phyloP scores from a whole-genome alignment of 2,113 vertebrate species.

The Pseudonaja textilis region DNA sequence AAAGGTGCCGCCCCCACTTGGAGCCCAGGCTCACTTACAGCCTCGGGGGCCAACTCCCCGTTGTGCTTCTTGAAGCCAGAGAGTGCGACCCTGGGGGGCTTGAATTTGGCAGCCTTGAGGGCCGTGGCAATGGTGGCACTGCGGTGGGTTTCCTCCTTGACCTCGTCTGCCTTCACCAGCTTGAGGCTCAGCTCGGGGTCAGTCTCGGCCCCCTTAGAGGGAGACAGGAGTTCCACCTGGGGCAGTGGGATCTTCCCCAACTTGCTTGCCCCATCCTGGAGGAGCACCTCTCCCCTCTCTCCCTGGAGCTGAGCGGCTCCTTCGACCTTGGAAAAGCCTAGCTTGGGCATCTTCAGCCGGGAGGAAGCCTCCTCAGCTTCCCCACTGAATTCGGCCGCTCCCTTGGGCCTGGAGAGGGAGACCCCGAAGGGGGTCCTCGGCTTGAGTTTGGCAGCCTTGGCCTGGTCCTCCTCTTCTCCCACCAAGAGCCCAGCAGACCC shows the following conservation, averaged over 20 bases:
- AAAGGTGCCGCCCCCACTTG: constrained; percentile 64
- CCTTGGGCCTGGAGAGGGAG: constrained; percentile 59
- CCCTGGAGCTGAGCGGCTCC: constrained; percentile 42
- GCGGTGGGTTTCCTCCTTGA: constrained; percentile 22
- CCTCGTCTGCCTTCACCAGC: constrained; percentile 47
- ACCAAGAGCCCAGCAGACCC: constrained; percentile 5
- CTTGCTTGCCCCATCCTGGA: constrained; percentile 53
- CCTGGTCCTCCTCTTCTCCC: constrained; percentile 32
- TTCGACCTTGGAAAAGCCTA: constrained; percentile 68
- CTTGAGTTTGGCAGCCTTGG: constrained; percentile 65
- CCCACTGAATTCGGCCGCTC: constrained; percentile 32
- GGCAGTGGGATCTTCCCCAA: constrained; percentile 76
- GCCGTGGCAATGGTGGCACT: neutral
- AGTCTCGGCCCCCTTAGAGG: constrained; percentile 63
- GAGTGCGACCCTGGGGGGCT: constrained; percentile 60
- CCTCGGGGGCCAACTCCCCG: constrained; percentile 2
- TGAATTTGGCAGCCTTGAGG: constrained; percentile 39
- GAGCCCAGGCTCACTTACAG: constrained; percentile 66
- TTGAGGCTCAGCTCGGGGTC: constrained; percentile 53
- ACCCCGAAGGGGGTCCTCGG: constrained; percentile 67
- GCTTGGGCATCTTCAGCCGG: constrained; percentile 69
- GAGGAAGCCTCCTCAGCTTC: constrained; percentile 33
- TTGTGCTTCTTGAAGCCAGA: constrained; percentile 62
- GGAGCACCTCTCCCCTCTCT: constrained; percentile 44
- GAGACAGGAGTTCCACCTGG: constrained; percentile 75